Base-by-base conservation (phyloP, 2,888 invertebrate species). In the Cerastoderma edule region DNA sequence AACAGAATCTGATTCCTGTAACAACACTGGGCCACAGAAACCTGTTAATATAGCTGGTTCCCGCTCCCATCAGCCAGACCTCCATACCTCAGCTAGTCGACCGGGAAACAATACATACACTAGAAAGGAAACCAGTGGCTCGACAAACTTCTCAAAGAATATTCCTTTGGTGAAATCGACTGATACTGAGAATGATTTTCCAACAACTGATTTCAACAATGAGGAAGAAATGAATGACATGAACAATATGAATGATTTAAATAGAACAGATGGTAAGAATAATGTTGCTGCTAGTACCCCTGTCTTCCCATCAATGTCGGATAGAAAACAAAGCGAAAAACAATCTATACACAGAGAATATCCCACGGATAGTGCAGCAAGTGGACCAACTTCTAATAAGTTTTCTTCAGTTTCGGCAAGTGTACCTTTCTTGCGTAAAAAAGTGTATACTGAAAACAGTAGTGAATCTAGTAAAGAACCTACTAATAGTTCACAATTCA, bases 111-210 rank as follows among this genome's bases (percentile, higher is more conserved):
- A 60, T n/a, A 54, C 71, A 24, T 67, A 28, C 8, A 48, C 63
- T 19, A 66, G 46, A 35, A 75, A 54, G 56, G 65, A 63, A 39
- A 27, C 50, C 3, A 16, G 32, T 28, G 22, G 54, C 72, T 27
- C 60, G 48, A 67, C 67, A 33, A 50, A 66, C 33, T 22, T 66
- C 10, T 71, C 63, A 35, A 68, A 75, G 65, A 84, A 87, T 50
- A 75, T 85, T 50, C 85, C 88, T 22, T 83, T 89, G 8, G 70
- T 85, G 0, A 80, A 83, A 64, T 89, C 89, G 22, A 85, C 87
- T 19, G 89, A 89, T 71, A 88, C 89, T 35, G 88, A 89, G 39
- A 87, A 88, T 81, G 90, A 90, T 65, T 88, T 88, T 72, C 88
- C 87, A 3, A 89, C 89, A 2, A 87, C 89, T 28, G 89, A 89